Evolutionary conservation across 2,113 vertebrate species (phyloP).

Genomic region (Zosterops lateralis): DNA sequence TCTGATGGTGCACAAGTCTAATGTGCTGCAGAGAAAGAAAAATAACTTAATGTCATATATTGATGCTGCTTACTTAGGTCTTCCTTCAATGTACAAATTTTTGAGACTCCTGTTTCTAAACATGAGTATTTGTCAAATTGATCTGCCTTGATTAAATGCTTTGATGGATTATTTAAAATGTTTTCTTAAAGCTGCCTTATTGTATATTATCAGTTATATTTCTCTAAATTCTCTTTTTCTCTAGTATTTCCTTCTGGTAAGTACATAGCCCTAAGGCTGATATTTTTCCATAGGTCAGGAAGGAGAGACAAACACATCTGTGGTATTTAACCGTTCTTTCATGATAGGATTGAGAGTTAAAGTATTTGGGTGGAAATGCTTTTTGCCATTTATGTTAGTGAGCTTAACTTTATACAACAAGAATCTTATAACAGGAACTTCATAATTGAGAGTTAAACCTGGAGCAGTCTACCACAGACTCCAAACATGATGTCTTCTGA

Average conservation of each 20-base stretch:
- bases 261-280: background rate
- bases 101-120: background rate
- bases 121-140: background rate
- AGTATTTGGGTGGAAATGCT: background rate
- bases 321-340: background rate
- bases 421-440: background rate
- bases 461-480: background rate
- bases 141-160: background rate
- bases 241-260: background rate
- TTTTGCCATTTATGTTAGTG: background rate
- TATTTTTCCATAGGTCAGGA: background rate
- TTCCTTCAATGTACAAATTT: background rate
- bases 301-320: background rate
- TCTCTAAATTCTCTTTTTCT: background rate
- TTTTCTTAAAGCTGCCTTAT: background rate
- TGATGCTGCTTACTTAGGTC: background rate
- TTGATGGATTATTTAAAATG: background rate
- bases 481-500: background rate
- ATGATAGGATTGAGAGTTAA: background rate
- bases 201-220: background rate
- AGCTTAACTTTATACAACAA: background rate
- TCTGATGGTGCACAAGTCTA: background rate
- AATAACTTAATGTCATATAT: background rate
- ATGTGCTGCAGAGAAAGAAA: background rate
- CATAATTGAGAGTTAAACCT: background rate